A percentile compares a stretch with the other conserved stretches of the same genome.
phyloP scores from a whole-genome alignment of 2,797 vertebrate species.

The Carduelis carduelis region DNA sequence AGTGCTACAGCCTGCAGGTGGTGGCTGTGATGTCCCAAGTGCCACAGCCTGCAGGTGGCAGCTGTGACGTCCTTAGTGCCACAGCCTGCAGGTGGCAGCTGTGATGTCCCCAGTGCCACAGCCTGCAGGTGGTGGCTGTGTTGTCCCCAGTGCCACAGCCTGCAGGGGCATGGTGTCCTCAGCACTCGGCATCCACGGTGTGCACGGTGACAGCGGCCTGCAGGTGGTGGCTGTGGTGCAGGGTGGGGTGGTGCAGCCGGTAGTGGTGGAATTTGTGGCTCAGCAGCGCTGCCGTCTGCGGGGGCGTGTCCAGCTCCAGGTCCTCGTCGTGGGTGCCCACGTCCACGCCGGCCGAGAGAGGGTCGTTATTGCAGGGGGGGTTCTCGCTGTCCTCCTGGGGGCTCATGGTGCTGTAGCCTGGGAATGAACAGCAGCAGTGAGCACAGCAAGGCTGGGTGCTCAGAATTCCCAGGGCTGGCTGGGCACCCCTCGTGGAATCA shows the following conservation, averaged over 20 bases:
- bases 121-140: not conserved
- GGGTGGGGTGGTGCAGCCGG: constrained; percentile 85
- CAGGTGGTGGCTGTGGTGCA: constrained; percentile 74
- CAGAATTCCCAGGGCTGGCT: not conserved
- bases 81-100: not conserved
- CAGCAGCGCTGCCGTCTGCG: constrained; percentile 92
- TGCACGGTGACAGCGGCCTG: not conserved
- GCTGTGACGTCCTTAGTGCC: not conserved
- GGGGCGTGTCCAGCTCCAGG: constrained; percentile 92
- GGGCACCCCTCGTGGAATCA: not conserved
- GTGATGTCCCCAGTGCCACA: not conserved
- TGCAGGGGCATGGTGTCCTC: not conserved
- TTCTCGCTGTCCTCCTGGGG: constrained; percentile 99
- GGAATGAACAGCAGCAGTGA: not conserved
- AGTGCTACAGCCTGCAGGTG: not conserved
- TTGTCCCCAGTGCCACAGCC: too few relatives aligned
- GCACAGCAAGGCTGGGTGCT: not conserved
- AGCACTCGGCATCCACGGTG: not conserved
- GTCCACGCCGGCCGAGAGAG: constrained; percentile 90
- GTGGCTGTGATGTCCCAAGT: not conserved
- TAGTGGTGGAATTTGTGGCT: constrained; percentile 97
- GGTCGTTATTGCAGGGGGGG: constrained; percentile 92
- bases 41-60: not conserved
- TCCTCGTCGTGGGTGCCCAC: constrained; percentile 96
- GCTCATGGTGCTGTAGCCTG: constrained; percentile 99